Percentiles rank a stretch among this genome's conserved stretches.
Evolutionary conservation across 2,888 invertebrate genomes (phyloP).

Genomic region (Thereva nobilitata): DNA sequence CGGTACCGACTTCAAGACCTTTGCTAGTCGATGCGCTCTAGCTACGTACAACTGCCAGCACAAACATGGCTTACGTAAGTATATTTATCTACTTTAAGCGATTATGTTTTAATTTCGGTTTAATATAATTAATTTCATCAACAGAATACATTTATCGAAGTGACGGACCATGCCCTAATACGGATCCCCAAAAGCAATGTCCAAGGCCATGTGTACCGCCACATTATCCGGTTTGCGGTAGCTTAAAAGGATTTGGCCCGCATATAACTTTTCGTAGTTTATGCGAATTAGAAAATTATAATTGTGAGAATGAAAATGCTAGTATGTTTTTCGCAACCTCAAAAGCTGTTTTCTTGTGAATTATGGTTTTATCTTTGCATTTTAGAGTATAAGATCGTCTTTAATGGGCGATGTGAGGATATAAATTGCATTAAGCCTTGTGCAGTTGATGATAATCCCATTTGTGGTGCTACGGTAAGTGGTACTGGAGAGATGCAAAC

Average conservation of each 20-base stretch:
- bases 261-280: slow-evolving; percentile 11
- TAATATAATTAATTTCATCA: not conserved
- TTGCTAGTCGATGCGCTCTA: slow-evolving; percentile 21
- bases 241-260: not conserved
- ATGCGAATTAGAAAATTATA: slow-evolving; percentile 24
- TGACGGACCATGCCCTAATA: slow-evolving; percentile 22
- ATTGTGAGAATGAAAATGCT: slow-evolving; percentile 7
- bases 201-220: not conserved
- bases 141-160: slow-evolving; percentile 22
- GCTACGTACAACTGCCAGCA: slow-evolving; percentile 29
- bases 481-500: no score
- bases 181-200: not conserved
- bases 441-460: not conserved
- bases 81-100: not conserved
- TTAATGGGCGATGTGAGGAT: slow-evolving; percentile 13
- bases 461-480: no score
- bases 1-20: slow-evolving; percentile 9
- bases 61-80: slow-evolving; percentile 9
- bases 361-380: not conserved
- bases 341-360: not conserved
- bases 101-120: no score
- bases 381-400: not conserved
- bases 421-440: not conserved
- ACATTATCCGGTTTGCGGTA: slow-evolving; percentile 14
- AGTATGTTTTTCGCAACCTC: slow-evolving; percentile 8